Evolutionary conservation across 1,140 invertebrate species (phyloP), one percentile per base, ranked within the genome.

Genomic region (Caenorhabditis briggsae): DNA sequence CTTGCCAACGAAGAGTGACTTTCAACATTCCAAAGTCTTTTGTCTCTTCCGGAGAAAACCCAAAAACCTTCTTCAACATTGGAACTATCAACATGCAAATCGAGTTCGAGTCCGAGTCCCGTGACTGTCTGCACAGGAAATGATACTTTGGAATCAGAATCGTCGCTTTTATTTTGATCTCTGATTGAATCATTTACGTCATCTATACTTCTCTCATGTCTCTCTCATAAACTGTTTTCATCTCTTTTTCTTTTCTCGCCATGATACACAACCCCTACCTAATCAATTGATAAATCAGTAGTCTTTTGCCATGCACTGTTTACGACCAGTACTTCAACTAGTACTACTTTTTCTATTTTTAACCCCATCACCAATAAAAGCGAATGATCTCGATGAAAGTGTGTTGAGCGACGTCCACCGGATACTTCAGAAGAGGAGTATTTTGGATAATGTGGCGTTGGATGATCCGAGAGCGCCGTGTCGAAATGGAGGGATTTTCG

Each of bases 21-120:
- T 33, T 61, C 43, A 43, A 87, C 48, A 50, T 53, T 61, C 56
- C 82, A 83, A 83, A 83, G 23, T 55, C 82, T 41, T 88, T 82
- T 50, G 88, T 88, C 12, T 84, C 85, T 20, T 61, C 65, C 18
- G 88, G 85, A 48, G 82, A 74, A n/a, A 74, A 65, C 23, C 88
- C 85, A 43, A 78, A 86, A 46, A 82, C 82, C 16, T 84, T 50
- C 55, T 88, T 88, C 86, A 82, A 87, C 48, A 85, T 88, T 41
- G 88, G 83, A 53, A 50, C 23, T 41, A 82, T 82, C 53, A 88
- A 88, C 83, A 88, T 88, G 88, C 88, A 88, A 56, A 88, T 85
- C 48, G 82, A 82, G 23, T 88, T 88, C 82, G 65, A 86, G n/a
- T 65, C 55, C 9, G 87, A 88, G 70, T 87, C 88, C 0, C 74